Evolutionary conservation across 1,140 invertebrate species (phyloP), one percentile per base, ranked within the genome.

Genomic region (Eumaeus atala): DNA sequence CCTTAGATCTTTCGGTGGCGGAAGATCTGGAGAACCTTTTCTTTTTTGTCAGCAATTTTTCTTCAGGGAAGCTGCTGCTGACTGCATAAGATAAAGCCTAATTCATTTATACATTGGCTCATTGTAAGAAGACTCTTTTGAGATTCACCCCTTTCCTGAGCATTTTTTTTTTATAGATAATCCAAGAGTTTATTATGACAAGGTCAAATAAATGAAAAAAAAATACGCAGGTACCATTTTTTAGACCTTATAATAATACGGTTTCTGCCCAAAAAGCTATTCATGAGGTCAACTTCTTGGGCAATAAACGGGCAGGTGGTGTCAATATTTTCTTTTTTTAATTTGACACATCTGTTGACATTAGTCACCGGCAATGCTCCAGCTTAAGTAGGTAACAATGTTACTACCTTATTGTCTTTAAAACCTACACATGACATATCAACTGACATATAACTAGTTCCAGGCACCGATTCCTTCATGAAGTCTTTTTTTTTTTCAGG

Each of bases 221-320:
- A 71, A 44, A 76, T 62, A 17, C 65, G 56, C 36, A 72, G 52
- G 37, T 77, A 73, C 70, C 71, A 79, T 57, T 73, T 77, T 66
- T 62, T 66, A 56, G 61, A 66, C 54, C 62, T 74, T 1, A 82
- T 65, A 61, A 18, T 59, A 53, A 77, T 80, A 56, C 64, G 51
- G 61, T 87, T 82, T 51, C 80, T 70, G 49, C 72, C 73, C 60
- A 87, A 72, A 62, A 87, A 74, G 57, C 74, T 83, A 70, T 88
- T 86, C 57, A 74, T 76, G 48, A 88, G 68, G 58, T 82, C 73
- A 47, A 82, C 74, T 57, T 71, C 62, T 62, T 70, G 40, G 51
- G 70, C 61, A 56, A 67, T 63, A 54, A 62, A 49, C 37, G 62
- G 67, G 48, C 62, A 64, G 48, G 47, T 37, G 57, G 70, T 66